phyloP scores from a whole-genome alignment of 2,888 invertebrate species.

The Euzophera pinguis region DNA sequence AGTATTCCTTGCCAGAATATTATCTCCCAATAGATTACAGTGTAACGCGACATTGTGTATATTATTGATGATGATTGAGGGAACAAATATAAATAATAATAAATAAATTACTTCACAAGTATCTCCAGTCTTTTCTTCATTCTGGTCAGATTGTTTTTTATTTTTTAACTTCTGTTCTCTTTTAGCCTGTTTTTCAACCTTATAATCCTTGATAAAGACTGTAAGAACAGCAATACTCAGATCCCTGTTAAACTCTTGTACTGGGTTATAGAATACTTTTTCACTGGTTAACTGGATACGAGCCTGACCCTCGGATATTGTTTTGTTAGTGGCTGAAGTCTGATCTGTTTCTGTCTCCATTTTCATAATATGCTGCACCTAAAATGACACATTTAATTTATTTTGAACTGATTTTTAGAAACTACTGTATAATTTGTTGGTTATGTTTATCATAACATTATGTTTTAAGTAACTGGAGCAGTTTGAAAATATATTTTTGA shows the following conservation, averaged over 20 bases:
- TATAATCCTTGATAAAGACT: conserved; percentile 81
- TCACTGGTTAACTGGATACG: conserved; percentile 84
- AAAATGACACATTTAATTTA: not conserved
- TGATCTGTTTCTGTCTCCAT: conserved; percentile 42
- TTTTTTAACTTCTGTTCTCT: conserved; percentile 34
- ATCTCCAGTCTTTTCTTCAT: conserved; percentile 18
- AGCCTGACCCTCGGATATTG: conserved; percentile 88
- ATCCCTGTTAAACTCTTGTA: conserved; percentile 99
- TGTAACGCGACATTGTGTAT: no score
- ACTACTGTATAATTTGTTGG: not conserved
- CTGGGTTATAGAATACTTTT: conserved; percentile 98
- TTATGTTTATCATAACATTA: not conserved
- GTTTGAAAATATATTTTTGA: not conserved
- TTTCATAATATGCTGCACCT: conserved; percentile 37
- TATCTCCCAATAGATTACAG: no score
- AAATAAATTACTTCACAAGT: conserved; percentile 20
- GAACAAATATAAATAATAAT: not conserved
- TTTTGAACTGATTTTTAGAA: no score
- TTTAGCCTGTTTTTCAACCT: conserved; percentile 39
- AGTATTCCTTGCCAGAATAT: no score
- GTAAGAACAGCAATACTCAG: conserved; percentile 88
- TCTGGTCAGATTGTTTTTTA: conserved; percentile 27
- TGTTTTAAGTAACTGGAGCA: no score
- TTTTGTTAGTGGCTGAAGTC: conserved; percentile 31
- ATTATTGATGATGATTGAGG: not conserved